These are phyloP conservation scores for Tryphoninae sp. DNA, from an alignment of 2,888 invertebrate species.

Conservation along the genomic window DNA sequence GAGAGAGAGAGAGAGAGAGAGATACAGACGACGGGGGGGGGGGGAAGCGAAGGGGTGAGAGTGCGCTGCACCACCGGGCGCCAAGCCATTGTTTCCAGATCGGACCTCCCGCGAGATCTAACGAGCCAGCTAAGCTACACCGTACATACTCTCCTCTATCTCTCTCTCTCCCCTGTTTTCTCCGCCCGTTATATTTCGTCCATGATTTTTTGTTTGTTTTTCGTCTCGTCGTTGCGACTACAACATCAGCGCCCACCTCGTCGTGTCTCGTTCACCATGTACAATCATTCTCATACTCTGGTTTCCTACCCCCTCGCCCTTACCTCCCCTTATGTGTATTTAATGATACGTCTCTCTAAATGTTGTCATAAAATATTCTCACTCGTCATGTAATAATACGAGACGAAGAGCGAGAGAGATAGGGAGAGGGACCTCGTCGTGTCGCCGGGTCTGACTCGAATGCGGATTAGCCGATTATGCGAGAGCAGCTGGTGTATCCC, in stretches of 20 bases:
- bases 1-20: conserved; percentile 16
- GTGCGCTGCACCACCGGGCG: conserved; percentile 68
- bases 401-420: conserved; percentile 5
- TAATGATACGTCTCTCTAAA: conserved; percentile 62
- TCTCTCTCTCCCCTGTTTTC: conserved; percentile 34
- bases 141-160: conserved; percentile 29
- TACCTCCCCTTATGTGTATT: conserved; percentile 44
- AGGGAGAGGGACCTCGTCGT: conserved; percentile 20
- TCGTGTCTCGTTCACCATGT: conserved; percentile 57
- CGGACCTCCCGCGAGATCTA: conserved; percentile 74
- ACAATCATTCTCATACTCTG: conserved; percentile 50
- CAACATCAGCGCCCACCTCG: conserved; percentile 58
- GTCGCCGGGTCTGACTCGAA: conserved; percentile 48
- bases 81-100: conserved; percentile 75
- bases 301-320: conserved; percentile 23
- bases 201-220: conserved; percentile 54
- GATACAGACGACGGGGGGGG: conserved; percentile 4
- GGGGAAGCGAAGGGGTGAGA: conserved; percentile 34
- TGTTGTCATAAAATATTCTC: conserved; percentile 62
- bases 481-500: conserved; percentile 43
- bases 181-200: conserved; percentile 55
- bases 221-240: conserved; percentile 34
- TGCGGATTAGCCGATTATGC: conserved; percentile 60
- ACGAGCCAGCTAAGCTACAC: conserved; percentile 68
- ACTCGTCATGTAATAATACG: conserved; percentile 48